A percentile compares a stretch with the other conserved stretches of the same genome.
Conservation (phyloP, 2,797 vertebrate species). For the Pseudomugil tenellus region DNA sequence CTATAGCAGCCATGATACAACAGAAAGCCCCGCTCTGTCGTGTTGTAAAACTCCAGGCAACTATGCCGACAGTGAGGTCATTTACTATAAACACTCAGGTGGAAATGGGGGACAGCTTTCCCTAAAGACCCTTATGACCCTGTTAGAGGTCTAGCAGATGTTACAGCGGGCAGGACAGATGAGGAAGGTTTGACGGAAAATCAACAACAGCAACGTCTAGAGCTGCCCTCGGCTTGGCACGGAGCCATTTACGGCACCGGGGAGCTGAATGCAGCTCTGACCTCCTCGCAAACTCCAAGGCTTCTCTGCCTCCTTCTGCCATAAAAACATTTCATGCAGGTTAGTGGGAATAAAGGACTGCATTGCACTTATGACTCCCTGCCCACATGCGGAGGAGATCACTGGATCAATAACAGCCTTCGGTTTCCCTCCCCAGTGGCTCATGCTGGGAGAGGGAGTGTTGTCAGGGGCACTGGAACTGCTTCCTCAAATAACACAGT, state of each 20-base stretch:
- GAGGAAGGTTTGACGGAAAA: conserved; percentile 66
- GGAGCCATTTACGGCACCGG: conserved; percentile 60
- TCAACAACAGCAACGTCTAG: conserved; percentile 48
- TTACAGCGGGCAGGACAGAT: conserved; percentile 38
- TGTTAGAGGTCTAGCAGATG: conserved; percentile 52
- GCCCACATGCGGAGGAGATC: conserved; percentile 62
- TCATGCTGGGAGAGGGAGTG: conserved; percentile 15
- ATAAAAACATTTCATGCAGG: conserved; percentile 58
- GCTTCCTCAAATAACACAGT: conserved; percentile 39
- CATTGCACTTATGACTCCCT: conserved; percentile 51
- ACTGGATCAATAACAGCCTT: conserved; percentile 60
- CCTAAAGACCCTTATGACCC: conserved; percentile 38
- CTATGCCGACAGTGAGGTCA: conserved; percentile 28
- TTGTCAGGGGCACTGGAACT: conserved; percentile 28
- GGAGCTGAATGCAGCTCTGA: conserved; percentile 58
- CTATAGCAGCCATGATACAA: background rate
- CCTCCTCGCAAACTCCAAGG: conserved; percentile 54
- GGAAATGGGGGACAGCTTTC: conserved; percentile 42
- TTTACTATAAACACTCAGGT: conserved; percentile 33
- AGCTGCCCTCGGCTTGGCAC: conserved; percentile 43
- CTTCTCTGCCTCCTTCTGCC: conserved; percentile 50
- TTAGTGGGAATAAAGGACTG: conserved; percentile 67
- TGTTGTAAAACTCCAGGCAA: conserved; percentile 11
- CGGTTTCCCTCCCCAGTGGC: conserved; percentile 30
- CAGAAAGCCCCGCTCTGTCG: background rate